phyloP scores from a whole-genome alignment of 2,888 invertebrate species.

The Chalcosyrphus nemorum region DNA sequence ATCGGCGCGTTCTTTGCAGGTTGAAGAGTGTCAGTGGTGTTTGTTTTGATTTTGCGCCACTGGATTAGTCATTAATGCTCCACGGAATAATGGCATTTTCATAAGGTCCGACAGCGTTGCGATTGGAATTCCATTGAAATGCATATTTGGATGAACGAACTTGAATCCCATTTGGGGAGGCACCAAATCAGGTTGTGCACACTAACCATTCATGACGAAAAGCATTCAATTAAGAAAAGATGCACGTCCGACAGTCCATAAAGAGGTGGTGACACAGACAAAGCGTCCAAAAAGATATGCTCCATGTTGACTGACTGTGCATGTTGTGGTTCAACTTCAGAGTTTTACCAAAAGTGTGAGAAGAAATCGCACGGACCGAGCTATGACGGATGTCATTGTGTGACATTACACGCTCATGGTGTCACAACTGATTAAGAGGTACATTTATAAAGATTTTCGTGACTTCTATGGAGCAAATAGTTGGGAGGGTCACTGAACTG shows the following conservation, averaged over 20 bases:
- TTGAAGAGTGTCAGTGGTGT: neutral
- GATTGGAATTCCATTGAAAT: conserved; percentile 7
- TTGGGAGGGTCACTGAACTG: neutral
- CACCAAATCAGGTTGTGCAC: neutral
- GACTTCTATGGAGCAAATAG: neutral
- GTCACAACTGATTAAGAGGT: neutral
- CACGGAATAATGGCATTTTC: neutral
- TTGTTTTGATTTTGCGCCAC: neutral
- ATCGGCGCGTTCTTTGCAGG: neutral
- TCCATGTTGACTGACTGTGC: neutral
- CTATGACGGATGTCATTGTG: neutral
- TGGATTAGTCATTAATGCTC: neutral
- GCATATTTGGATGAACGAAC: neutral
- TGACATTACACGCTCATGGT: neutral
- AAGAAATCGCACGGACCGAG: neutral
- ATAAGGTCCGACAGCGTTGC: neutral
- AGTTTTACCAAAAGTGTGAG: neutral
- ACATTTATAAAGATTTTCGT: neutral
- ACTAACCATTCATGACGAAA: neutral
- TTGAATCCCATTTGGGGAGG: neutral
- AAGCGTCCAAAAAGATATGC: neutral
- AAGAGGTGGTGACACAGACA: neutral
- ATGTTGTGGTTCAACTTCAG: neutral
- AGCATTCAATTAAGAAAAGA: neutral
- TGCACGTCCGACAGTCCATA: conserved; percentile 3